These are phyloP conservation scores for Temnopleurus reevesii DNA, from an alignment of 53 echinoderm and acorn worm genomes.

Conservation along the genomic window DNA sequence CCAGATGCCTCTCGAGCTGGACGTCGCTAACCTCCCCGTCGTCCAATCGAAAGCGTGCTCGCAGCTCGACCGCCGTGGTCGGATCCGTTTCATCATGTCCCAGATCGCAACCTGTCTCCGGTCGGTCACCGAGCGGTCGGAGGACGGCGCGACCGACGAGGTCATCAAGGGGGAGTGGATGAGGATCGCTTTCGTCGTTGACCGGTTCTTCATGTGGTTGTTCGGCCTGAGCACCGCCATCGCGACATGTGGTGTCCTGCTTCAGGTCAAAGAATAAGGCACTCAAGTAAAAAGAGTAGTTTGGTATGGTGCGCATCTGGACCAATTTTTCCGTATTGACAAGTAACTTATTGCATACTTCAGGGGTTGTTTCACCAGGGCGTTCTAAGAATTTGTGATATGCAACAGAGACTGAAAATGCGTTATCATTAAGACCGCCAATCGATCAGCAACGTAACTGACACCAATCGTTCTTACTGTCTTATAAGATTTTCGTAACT, in stretches of 20 bases:
- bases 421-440: too few relatives aligned
- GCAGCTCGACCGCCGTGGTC: conserved; percentile 19
- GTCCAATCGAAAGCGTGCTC: not conserved
- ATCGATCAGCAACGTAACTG: too few relatives aligned
- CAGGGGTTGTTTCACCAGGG: too few relatives aligned
- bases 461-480: too few relatives aligned
- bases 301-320: too few relatives aligned
- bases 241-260: conserved; percentile 68
- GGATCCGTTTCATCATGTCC: conserved; percentile 58
- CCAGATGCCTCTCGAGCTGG: conserved; percentile 7
- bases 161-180: conserved; percentile 82
- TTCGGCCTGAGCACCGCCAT: conserved; percentile 79
- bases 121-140: conserved; percentile 64
- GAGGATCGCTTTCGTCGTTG: conserved; percentile 78
- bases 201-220: conserved; percentile 80
- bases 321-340: too few relatives aligned
- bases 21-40: conserved; percentile 1
- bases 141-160: conserved; percentile 69
- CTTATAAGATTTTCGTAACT: too few relatives aligned
- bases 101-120: conserved; percentile 62
- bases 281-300: too few relatives aligned
- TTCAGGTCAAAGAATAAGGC: conserved; percentile 61
- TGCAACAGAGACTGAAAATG: too few relatives aligned
- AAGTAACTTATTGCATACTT: too few relatives aligned
- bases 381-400: too few relatives aligned